phyloP scores from a whole-genome alignment of 2,113 vertebrate species.

The Holacanthus passer region DNA sequence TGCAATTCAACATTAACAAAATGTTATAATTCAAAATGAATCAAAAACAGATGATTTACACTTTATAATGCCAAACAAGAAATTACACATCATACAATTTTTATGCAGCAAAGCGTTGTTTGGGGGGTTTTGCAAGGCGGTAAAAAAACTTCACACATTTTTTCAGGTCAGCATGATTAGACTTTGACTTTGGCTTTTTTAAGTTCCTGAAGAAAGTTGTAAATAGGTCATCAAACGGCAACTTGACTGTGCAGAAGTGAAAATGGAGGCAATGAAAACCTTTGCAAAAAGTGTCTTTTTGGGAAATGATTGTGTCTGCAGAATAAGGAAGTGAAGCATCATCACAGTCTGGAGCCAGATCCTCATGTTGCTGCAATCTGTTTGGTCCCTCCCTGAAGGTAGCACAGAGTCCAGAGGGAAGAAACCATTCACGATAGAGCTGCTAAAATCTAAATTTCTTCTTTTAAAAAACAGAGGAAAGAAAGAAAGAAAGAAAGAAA shows the following conservation, averaged over 20 bases:
- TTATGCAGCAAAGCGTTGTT: neutral
- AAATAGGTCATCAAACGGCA: neutral
- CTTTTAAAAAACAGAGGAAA: no score
- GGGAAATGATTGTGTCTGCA: neutral
- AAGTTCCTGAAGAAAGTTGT: neutral
- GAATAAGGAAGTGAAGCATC: slow-evolving; percentile 35
- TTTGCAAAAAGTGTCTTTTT: neutral
- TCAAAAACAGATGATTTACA: slow-evolving; percentile 13
- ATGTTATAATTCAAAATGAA: slow-evolving; percentile 11
- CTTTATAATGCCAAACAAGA: slow-evolving; percentile 14
- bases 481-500: slow-evolving; percentile 1
- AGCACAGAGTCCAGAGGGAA: neutral
- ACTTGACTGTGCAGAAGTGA: neutral
- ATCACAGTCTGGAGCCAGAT: neutral
- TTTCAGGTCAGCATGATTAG: neutral
- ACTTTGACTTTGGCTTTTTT: neutral
- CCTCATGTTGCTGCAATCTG: neutral
- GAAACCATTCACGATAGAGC: neutral
- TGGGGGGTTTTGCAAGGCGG: neutral
- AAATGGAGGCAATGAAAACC: neutral
- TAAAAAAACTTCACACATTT: slow-evolving; percentile 10
- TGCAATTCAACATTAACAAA: slow-evolving; percentile 36
- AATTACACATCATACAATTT: neutral
- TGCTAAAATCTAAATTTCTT: neutral
- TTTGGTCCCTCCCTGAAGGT: neutral